phyloP scores from a whole-genome alignment of 2,888 invertebrate species.

The Acronicta aceris region DNA sequence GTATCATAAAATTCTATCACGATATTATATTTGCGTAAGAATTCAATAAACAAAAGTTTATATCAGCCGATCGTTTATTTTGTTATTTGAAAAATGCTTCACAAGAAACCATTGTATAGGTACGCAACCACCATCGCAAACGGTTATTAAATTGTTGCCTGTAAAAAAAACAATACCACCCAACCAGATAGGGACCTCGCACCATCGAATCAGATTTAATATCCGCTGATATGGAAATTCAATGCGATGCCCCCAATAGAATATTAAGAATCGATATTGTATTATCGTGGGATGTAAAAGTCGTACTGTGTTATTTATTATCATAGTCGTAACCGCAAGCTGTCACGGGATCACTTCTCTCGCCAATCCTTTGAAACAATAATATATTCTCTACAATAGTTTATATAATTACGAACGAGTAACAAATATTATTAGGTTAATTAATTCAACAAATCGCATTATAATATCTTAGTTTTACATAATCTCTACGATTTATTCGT shows the following conservation, averaged over 20 bases:
- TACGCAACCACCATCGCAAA: conserved; percentile 8
- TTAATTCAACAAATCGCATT: no score
- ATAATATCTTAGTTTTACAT: no score
- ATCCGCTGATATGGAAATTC: conserved; percentile 45
- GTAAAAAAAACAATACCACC: conserved; percentile 38
- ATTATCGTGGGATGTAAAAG: conserved; percentile 55
- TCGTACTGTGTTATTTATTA: conserved; percentile 58
- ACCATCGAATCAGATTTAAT: conserved; percentile 53
- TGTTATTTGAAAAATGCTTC: conserved; percentile 23
- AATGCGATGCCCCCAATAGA: conserved; percentile 45
- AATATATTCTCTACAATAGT: neutral
- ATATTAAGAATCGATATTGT: conserved; percentile 56
- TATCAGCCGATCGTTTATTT: no score
- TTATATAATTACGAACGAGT: neutral
- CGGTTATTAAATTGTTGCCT: conserved; percentile 24
- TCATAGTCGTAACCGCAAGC: conserved; percentile 61
- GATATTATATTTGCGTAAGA: no score
- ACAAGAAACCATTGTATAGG: neutral
- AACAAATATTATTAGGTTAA: no score
- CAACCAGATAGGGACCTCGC: conserved; percentile 28
- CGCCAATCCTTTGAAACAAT: conserved; percentile 11
- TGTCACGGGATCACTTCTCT: conserved; percentile 41
- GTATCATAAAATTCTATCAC: no score
- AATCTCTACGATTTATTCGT: no score
- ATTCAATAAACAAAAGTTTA: no score